Evolutionary conservation across 2,888 invertebrate species (phyloP), one percentile per base, ranked within the genome.

Genomic region (Marronus borbonicus): DNA sequence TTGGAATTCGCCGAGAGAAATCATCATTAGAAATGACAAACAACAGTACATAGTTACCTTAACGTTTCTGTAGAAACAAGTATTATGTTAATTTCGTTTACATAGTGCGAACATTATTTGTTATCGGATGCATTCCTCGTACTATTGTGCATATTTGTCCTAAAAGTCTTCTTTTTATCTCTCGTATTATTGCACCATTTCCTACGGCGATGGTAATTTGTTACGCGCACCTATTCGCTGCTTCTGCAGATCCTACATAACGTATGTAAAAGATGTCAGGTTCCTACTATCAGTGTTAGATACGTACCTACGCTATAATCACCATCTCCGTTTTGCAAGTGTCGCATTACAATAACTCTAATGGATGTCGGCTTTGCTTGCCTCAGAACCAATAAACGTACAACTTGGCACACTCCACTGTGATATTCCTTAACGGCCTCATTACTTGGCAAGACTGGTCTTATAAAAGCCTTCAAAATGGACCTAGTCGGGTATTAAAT

Each of bases 371-470:
- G 58, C 77, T 60, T 20, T 70, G 44, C 50, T 44, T 70, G 76
- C 49, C 66, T 65, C 66, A 58, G 44, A 75, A 79, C 81, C 80
- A 81, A 81, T 81, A 81, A 79, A 81, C 80, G 81, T 76, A 78
- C 60, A 80, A 80, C 81, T 81, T 82, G 80, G 81, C 80, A 81
- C 79, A 75, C 81, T 76, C 68, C 20, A 36, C 58, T 36, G 58
- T 76, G 79, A 80, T 80, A 81, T 81, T 81, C 81, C 77, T 74
- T 80, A 80, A 80, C 79, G 80, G 79, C 76, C 79, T 66, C 80
- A 80, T 81, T 79, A 78, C 78, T 78, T 75, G 78, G 36, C 66
- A 65, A 68, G 66, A 49, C 75, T 68, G 55, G 75, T 39, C 66
- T 75, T 76, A 68, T 78, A 78, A 75, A 78, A 78, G 78, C 78